These are phyloP conservation scores for Torymus aiolomorphi DNA, from an alignment of 2,888 invertebrate species.

Conservation along the genomic window DNA sequence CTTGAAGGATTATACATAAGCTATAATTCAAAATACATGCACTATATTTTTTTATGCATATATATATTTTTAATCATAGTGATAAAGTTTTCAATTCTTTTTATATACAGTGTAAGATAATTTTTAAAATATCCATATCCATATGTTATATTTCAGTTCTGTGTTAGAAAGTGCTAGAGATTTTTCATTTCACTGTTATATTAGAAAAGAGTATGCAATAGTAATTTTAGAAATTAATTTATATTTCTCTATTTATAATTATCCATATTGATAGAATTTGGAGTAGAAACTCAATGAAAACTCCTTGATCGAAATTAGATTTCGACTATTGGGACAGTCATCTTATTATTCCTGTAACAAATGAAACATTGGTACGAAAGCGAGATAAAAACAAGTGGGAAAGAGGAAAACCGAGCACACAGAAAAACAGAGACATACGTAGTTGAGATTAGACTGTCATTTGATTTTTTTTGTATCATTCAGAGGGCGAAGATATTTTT, in stretches of 20 bases:
- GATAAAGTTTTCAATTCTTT: neutral
- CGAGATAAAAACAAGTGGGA: neutral
- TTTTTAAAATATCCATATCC: constrained; percentile 2
- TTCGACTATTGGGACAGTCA: constrained; percentile 36
- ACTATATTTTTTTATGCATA: constrained; percentile 25
- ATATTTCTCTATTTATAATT: constrained; percentile 9
- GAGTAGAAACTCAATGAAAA: too few relatives aligned
- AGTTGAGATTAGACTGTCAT: constrained; percentile 54
- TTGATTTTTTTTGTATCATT: constrained; percentile 44
- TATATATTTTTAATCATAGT: constrained; percentile 17
- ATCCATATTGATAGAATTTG: neutral
- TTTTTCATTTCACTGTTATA: constrained; percentile 5
- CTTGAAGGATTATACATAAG: constrained; percentile 8
- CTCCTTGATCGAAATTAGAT: too few relatives aligned
- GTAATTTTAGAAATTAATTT: neutral
- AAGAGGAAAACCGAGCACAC: constrained; percentile 16
- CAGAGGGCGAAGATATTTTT: constrained; percentile 53
- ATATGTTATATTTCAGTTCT: neutral
- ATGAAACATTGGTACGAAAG: neutral
- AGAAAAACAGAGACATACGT: constrained; percentile 38
- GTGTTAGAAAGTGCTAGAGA: too few relatives aligned
- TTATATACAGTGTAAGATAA: constrained; percentile 19
- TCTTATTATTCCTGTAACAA: constrained; percentile 21
- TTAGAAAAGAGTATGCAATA: neutral
- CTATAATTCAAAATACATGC: constrained; percentile 13